Percentiles rank a stretch among this genome's conserved stretches.
phyloP scores from a whole-genome alignment of 2,888 invertebrate species.

The Anthoptus insignis region DNA sequence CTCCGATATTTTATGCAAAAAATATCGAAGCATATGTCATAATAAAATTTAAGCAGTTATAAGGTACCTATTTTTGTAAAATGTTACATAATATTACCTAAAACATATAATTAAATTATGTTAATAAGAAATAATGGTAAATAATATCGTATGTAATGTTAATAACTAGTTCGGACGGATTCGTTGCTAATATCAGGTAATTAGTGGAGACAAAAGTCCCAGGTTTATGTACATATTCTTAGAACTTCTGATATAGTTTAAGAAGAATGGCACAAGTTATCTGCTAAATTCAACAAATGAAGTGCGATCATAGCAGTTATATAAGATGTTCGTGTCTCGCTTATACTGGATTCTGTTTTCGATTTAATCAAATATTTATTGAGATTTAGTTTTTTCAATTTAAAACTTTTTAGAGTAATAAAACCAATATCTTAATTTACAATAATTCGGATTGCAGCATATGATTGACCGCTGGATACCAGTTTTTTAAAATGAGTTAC shows the following conservation, averaged over 20 bases:
- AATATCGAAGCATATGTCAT: neutral
- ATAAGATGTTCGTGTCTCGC: neutral
- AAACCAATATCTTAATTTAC: neutral
- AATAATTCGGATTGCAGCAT: slow-evolving; percentile 7
- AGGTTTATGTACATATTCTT: slow-evolving; percentile 20
- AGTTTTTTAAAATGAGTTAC: slow-evolving; percentile 11
- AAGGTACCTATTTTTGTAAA: too few relatives aligned
- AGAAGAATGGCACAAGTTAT: slow-evolving; percentile 39
- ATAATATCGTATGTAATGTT: slow-evolving; percentile 8
- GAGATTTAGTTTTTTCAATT: neutral
- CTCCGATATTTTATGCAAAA: neutral
- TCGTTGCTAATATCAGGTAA: slow-evolving; percentile 70
- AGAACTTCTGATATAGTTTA: slow-evolving; percentile 9
- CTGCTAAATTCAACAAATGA: slow-evolving; percentile 11
- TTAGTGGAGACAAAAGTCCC: slow-evolving; percentile 4
- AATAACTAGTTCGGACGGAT: slow-evolving; percentile 63
- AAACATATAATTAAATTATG: too few relatives aligned
- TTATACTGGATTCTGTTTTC: neutral
- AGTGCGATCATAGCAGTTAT: slow-evolving; percentile 11
- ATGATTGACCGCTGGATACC: slow-evolving; percentile 5
- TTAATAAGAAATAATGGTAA: slow-evolving; percentile 17
- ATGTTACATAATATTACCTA: neutral
- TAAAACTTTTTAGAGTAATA: neutral
- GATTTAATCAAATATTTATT: neutral
- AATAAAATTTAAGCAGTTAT: too few relatives aligned